Conservation (phyloP, 2,797 vertebrate species). For the Sebastes ruberrimus region DNA sequence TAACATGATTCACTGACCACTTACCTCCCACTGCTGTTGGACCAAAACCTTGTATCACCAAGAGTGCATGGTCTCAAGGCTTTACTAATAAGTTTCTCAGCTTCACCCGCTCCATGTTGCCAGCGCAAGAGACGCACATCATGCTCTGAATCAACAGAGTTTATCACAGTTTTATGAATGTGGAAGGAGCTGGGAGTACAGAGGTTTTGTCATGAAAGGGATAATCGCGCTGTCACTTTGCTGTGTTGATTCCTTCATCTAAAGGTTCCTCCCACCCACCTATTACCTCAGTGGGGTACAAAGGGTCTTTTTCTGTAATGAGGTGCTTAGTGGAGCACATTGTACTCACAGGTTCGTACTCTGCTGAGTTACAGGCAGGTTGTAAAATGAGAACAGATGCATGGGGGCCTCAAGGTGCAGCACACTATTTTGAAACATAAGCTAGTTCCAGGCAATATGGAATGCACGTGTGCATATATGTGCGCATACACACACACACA, state of each 20-base stretch:
- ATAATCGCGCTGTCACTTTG: conserved; percentile 28
- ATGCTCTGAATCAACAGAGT: not conserved
- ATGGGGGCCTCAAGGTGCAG: conserved; percentile 52
- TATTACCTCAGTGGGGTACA: conserved; percentile 56
- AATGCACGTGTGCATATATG: conserved; percentile 22
- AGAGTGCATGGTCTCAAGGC: not conserved
- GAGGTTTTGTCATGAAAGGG: conserved; percentile 5
- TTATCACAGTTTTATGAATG: not conserved
- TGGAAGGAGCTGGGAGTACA: not conserved
- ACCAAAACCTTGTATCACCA: not conserved
- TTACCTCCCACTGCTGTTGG: conserved; percentile 15
- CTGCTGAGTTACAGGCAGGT: conserved; percentile 62
- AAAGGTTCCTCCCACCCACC: conserved; percentile 34
- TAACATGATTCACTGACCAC: conserved; percentile 38
- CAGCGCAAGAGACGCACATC: not conserved
- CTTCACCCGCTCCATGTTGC: not conserved
- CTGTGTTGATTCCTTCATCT: conserved; percentile 37
- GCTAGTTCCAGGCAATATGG: conserved; percentile 43
- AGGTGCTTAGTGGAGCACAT: conserved; percentile 63
- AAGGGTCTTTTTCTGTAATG: conserved; percentile 61
- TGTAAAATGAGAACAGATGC: conserved; percentile 77
- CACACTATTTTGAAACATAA: conserved; percentile 49
- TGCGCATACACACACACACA: not conserved
- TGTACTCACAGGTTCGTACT: conserved; percentile 59
- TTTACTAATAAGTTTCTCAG: not conserved